phyloP scores from a whole-genome alignment of 2,797 vertebrate species.

The Botia almorhae region DNA sequence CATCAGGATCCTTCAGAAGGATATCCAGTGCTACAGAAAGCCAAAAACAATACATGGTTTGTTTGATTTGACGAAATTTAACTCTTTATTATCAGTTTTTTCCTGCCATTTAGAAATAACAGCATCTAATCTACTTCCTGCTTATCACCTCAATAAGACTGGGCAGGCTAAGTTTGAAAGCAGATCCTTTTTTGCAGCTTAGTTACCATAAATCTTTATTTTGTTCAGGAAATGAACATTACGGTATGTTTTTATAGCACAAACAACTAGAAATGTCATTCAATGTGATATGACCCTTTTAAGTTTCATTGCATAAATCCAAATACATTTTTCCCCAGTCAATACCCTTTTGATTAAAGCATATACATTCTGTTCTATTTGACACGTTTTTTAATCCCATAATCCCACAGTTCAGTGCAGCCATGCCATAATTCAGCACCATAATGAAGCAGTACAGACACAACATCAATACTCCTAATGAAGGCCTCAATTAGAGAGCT shows the following conservation, averaged over 20 bases:
- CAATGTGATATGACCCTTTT: background rate
- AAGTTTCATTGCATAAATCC: conserved; percentile 12
- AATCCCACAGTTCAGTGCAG: background rate
- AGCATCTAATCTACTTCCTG: background rate
- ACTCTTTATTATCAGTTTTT: background rate
- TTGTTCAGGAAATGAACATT: background rate
- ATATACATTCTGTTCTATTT: background rate
- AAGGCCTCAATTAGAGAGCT: background rate
- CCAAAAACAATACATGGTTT: background rate
- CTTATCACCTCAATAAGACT: background rate
- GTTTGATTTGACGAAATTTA: background rate
- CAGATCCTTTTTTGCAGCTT: background rate
- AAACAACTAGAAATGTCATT: background rate
- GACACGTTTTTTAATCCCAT: background rate
- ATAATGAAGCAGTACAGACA: conserved; percentile 18
- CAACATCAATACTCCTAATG: conserved; percentile 30
- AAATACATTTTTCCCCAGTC: conserved; percentile 16
- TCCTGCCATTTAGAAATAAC: background rate
- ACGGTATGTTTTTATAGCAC: background rate
- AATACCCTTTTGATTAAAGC: background rate
- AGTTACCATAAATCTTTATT: background rate
- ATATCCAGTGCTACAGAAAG: background rate
- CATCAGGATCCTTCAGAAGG: background rate
- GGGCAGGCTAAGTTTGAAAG: background rate
- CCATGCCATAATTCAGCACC: background rate